A percentile compares a stretch with the other conserved stretches of the same genome.
Evolutionary conservation across 2,888 invertebrate genomes (phyloP).

Genomic region (Acanthosepion esculentum): DNA sequence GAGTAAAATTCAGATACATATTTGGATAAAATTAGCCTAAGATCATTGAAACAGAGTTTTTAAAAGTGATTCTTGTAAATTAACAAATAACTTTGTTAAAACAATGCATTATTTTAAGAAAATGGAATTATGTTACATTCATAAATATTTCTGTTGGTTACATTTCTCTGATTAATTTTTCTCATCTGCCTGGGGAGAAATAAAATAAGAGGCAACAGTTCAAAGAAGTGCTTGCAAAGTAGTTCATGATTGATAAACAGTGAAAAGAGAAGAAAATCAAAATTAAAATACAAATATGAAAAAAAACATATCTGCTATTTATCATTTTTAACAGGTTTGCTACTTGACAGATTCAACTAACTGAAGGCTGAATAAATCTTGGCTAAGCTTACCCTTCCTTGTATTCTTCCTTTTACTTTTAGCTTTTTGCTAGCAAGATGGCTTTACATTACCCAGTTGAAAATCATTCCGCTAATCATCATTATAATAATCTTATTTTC

Average conservation of each 20-base stretch:
- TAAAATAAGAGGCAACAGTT: neutral
- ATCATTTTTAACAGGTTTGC: neutral
- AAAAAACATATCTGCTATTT: neutral
- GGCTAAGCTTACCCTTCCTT: neutral
- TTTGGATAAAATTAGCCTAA: too few species aligned
- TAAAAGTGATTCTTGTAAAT: too few species aligned
- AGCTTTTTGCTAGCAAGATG: neutral
- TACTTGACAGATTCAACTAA: neutral
- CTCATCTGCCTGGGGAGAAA: neutral
- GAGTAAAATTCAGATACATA: too few species aligned
- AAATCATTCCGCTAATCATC: neutral
- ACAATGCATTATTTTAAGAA: neutral
- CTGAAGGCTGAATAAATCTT: neutral
- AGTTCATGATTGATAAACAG: neutral
- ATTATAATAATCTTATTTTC: neutral
- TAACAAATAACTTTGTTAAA: neutral
- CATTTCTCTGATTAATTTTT: neutral
- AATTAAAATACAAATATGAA: neutral
- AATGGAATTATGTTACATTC: neutral
- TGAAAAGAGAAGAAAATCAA: neutral
- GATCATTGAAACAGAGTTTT: too few species aligned
- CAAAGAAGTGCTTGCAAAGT: neutral
- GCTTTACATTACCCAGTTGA: neutral
- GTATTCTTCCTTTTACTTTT: neutral
- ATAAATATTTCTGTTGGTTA: neutral